A percentile compares a stretch with the other conserved stretches of the same genome.
Evolutionary conservation across 1,140 invertebrate species (phyloP).

Genomic region (Nixonia krombeini): DNA sequence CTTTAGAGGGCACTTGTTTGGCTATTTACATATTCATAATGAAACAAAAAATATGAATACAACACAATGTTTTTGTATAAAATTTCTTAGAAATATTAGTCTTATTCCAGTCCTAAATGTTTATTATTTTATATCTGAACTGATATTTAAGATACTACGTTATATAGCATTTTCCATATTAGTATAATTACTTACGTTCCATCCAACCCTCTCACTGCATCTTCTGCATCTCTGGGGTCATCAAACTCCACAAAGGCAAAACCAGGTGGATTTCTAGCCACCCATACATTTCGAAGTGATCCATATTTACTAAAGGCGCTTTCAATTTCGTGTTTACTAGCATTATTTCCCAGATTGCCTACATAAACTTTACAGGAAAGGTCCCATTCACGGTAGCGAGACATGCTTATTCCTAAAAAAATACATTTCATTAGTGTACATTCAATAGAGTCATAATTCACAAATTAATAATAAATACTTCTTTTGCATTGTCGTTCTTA

Average conservation of each 20-base stretch:
- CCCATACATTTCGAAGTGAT: slow-evolving; percentile 96
- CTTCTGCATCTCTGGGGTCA: slow-evolving; percentile 96
- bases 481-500: too few species aligned
- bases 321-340: slow-evolving; percentile 93
- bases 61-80: too few species aligned
- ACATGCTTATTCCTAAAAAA: slow-evolving; percentile 57
- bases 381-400: slow-evolving; percentile 91
- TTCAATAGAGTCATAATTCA: not conserved
- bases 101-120: too few species aligned
- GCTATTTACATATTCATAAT: too few species aligned
- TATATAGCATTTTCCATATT: too few species aligned
- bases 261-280: slow-evolving; percentile 94
- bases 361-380: slow-evolving; percentile 98
- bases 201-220: slow-evolving; percentile 95
- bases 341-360: slow-evolving; percentile 94
- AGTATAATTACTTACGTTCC: slow-evolving; percentile 95
- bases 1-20: too few species aligned
- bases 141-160: too few species aligned
- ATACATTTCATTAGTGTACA: not conserved
- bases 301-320: slow-evolving; percentile 96
- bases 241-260: slow-evolving; percentile 99
- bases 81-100: too few species aligned
- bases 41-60: too few species aligned
- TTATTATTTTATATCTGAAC: too few species aligned
- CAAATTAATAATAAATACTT: not conserved